Percentiles rank a stretch among this genome's conserved stretches.
These are phyloP conservation scores for Neopelma chrysocephalum DNA, from an alignment of 2,797 vertebrate species.

Conservation along the genomic window DNA sequence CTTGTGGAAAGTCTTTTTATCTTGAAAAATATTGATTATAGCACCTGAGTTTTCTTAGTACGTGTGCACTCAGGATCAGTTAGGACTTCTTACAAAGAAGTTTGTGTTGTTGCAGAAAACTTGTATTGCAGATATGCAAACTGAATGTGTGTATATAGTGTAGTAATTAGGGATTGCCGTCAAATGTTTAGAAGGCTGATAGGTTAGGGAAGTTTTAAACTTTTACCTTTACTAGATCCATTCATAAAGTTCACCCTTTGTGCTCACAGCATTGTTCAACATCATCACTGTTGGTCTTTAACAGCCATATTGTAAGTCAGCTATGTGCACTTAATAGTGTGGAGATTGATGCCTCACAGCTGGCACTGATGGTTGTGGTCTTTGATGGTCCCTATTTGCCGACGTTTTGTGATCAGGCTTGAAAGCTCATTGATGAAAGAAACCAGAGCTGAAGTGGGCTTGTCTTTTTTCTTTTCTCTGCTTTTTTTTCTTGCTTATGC, in stretches of 20 bases:
- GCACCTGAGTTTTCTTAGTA: background rate
- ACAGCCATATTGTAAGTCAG: background rate
- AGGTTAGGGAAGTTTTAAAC: background rate
- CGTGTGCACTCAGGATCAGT: background rate
- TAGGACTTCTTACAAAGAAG: background rate
- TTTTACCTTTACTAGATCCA: background rate
- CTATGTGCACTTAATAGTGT: rapidly evolving
- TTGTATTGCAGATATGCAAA: background rate
- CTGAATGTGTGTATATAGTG: rapidly evolving
- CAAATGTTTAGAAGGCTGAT: background rate
- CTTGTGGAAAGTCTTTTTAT: background rate
- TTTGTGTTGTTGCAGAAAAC: background rate
- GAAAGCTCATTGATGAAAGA: background rate
- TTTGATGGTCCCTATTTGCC: background rate
- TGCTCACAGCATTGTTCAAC: background rate
- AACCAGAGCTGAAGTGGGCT: background rate
- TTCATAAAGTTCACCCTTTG: background rate
- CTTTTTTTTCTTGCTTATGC: background rate
- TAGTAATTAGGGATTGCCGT: background rate
- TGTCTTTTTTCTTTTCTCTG: background rate
- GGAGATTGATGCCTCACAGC: background rate
- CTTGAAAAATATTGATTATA: background rate
- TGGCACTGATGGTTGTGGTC: background rate
- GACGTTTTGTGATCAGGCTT: background rate
- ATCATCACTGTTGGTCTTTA: background rate